Percentiles rank a stretch among this genome's conserved stretches.
phyloP scores from a whole-genome alignment of 2,113 vertebrate genomes.

The Cheilinus undulatus region DNA sequence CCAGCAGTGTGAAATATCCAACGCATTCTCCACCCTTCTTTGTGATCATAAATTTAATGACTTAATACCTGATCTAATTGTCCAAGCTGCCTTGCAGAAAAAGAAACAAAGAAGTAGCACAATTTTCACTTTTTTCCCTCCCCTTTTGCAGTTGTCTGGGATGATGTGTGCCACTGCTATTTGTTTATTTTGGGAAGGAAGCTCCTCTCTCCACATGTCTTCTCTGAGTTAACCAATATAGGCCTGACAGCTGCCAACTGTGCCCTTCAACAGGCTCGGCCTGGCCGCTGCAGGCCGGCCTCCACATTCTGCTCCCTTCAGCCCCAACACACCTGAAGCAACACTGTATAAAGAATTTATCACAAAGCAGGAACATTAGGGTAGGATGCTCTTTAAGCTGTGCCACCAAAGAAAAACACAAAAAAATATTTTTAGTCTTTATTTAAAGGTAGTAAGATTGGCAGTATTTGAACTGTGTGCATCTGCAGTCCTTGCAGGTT shows the following conservation, averaged over 20 bases:
- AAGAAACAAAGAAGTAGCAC: constrained; percentile 15
- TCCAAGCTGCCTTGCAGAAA: constrained; percentile 14
- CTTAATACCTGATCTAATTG: background rate
- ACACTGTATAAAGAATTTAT: background rate
- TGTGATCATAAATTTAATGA: background rate
- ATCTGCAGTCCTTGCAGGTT: background rate
- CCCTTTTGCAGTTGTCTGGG: constrained; percentile 33
- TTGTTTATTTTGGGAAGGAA: constrained; percentile 79
- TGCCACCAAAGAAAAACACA: no score
- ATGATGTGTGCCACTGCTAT: constrained; percentile 68
- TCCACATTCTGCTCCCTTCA: background rate
- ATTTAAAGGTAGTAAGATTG: background rate
- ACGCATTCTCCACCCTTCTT: background rate
- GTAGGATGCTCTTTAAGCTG: background rate
- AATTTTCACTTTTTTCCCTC: constrained; percentile 40
- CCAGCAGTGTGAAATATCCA: background rate
- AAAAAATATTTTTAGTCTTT: background rate
- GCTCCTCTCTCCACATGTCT: constrained; percentile 74
- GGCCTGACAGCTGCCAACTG: constrained; percentile 80
- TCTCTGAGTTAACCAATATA: constrained; percentile 72
- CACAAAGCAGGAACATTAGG: background rate
- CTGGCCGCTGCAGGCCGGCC: constrained; percentile 3
- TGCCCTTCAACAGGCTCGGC: constrained; percentile 66
- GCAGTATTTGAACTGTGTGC: background rate
- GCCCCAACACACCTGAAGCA: constrained; percentile 41